Conservation (phyloP, 2,797 vertebrate genomes). For the Malurus splendens region DNA sequence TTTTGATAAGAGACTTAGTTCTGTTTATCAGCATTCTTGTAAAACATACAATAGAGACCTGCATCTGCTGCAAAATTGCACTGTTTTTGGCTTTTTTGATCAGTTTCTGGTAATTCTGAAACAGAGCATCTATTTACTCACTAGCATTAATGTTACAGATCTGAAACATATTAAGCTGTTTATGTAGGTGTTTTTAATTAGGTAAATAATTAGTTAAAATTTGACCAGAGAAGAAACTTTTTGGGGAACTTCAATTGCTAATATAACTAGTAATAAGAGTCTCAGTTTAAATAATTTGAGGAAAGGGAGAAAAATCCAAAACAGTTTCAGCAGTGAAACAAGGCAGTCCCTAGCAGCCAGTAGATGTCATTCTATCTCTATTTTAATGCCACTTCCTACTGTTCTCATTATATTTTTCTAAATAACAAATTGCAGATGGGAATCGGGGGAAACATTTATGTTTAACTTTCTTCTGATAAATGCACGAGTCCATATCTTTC, state of each 20-base stretch:
- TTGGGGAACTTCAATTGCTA: not conserved
- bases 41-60: not conserved
- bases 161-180: not conserved
- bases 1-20: not conserved
- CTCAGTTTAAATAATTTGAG: not conserved
- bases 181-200: not conserved
- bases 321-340: not conserved
- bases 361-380: slow-evolving; percentile 70
- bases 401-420: slow-evolving; percentile 28
- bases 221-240: not conserved
- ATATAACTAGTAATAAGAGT: not conserved
- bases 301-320: not conserved
- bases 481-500: slow-evolving; percentile 34
- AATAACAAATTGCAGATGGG: not conserved
- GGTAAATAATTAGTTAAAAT: not conserved
- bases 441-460: not conserved
- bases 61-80: not conserved
- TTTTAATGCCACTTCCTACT: slow-evolving; percentile 22
- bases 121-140: not conserved
- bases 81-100: not conserved
- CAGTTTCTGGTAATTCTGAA: not conserved
- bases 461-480: slow-evolving; percentile 50
- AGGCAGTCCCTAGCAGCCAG: slow-evolving; percentile 40
- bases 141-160: not conserved
- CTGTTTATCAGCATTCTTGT: not conserved